Percentiles rank a stretch among this genome's conserved stretches.
These are phyloP conservation scores for Bubo scandiacus DNA, from an alignment of 2,113 vertebrate genomes.

Conservation along the genomic window DNA sequence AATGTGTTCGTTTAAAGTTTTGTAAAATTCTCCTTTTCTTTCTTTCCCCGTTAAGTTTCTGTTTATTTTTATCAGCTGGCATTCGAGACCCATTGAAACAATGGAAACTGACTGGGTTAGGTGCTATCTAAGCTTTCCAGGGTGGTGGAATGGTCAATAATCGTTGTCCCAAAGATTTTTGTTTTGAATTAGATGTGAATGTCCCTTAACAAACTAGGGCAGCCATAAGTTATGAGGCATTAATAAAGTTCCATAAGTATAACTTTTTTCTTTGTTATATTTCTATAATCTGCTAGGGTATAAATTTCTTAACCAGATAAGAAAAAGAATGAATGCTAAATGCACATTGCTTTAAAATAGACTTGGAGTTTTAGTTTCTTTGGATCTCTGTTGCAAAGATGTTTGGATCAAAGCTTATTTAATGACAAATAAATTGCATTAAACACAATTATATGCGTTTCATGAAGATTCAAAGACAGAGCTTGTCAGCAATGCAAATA, in stretches of 20 bases:
- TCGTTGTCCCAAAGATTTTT: background rate
- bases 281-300: background rate
- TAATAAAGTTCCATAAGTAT: background rate
- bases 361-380: slow-evolving; percentile 64
- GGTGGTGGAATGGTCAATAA: background rate
- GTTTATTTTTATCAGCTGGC: background rate
- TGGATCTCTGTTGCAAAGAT: slow-evolving; percentile 62
- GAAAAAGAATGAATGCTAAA: slow-evolving; percentile 56
- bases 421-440: slow-evolving; percentile 76
- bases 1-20: background rate
- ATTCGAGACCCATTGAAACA: background rate
- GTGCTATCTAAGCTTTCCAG: background rate
- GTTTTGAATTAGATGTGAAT: background rate
- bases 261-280: background rate
- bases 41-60: background rate
- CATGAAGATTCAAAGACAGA: slow-evolving; percentile 67
- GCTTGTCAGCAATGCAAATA: slow-evolving; percentile 62
- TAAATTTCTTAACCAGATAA: slow-evolving; percentile 20
- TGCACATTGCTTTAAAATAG: slow-evolving; percentile 67
- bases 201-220: background rate
- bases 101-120: background rate
- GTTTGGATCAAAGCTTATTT: slow-evolving; percentile 73
- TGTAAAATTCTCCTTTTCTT: background rate
- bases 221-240: background rate
- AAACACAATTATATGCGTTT: slow-evolving; percentile 71